These are phyloP conservation scores for Odocoileus hemionus DNA, from an alignment of 2,113 vertebrate genomes.

Conservation along the genomic window DNA sequence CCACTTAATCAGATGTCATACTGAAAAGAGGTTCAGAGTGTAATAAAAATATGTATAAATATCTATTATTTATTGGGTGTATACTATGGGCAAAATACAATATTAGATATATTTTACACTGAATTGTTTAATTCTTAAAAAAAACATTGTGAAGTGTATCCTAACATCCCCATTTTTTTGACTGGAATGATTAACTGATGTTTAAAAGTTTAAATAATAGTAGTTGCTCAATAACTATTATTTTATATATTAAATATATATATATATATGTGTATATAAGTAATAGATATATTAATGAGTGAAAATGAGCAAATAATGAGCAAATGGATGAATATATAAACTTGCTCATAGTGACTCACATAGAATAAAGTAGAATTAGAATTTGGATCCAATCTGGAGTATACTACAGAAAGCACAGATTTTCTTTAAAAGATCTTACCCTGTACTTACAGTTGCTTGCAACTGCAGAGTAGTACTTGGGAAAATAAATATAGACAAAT, in stretches of 20 bases:
- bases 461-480: background rate
- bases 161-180: background rate
- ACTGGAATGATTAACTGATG: background rate
- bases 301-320: background rate
- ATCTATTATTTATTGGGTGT: background rate
- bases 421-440: background rate
- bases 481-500: background rate
- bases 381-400: background rate
- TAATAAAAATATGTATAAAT: background rate
- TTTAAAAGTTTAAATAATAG: background rate
- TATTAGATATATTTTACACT: background rate
- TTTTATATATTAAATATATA: background rate
- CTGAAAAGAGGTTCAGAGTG: background rate
- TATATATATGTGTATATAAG: background rate
- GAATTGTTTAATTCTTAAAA: background rate
- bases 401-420: background rate
- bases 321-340: background rate
- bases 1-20: background rate
- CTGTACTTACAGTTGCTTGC: background rate
- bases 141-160: background rate
- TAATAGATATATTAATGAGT: background rate
- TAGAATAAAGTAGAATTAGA: background rate
- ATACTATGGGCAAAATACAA: background rate
- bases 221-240: background rate
- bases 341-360: background rate